phyloP scores from a whole-genome alignment of 2,797 vertebrate genomes.

The Rhinichthys osculus region DNA sequence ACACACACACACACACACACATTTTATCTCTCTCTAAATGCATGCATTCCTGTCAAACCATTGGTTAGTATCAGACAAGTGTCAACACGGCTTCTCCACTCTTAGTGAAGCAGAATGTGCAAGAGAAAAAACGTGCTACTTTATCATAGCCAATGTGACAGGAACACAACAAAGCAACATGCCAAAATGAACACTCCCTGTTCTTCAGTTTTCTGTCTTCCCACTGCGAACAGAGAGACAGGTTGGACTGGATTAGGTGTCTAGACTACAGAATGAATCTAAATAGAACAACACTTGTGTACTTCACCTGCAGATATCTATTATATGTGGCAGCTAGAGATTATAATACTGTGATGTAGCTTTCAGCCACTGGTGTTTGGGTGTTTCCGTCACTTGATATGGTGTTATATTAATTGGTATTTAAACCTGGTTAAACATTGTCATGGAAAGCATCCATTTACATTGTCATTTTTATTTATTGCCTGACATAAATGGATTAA shows the following conservation, averaged over 20 bases:
- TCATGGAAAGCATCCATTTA: conserved; percentile 24
- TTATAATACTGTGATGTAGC: conserved; percentile 30
- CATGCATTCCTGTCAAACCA: conserved; percentile 43
- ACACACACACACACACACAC: conserved; percentile 43
- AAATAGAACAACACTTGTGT: conserved; percentile 54
- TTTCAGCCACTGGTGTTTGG: conserved; percentile 15
- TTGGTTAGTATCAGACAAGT: conserved; percentile 57
- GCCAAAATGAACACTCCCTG: conserved; percentile 52
- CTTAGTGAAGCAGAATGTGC: conserved; percentile 42
- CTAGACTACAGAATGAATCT: conserved; percentile 61
- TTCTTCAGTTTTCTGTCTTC: conserved; percentile 22
- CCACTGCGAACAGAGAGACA: conserved; percentile 45
- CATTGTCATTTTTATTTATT: conserved; percentile 7
- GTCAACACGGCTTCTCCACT: conserved; percentile 51
- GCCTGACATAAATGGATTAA: conserved; percentile 27
- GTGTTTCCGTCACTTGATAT: conserved; percentile 10
- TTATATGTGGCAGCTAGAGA: conserved; percentile 49
- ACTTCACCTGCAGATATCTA: conserved; percentile 51
- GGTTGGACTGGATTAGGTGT: conserved; percentile 56
- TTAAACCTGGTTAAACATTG: conserved; percentile 33
- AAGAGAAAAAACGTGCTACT: conserved; percentile 9
- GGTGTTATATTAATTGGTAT: conserved; percentile 29
- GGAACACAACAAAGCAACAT: conserved; percentile 38
- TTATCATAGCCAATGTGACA: conserved; percentile 47
- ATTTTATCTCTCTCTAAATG: conserved; percentile 16